These are phyloP conservation scores for Cerceris ruficornis DNA, from an alignment of 2,888 invertebrate species.

Conservation along the genomic window DNA sequence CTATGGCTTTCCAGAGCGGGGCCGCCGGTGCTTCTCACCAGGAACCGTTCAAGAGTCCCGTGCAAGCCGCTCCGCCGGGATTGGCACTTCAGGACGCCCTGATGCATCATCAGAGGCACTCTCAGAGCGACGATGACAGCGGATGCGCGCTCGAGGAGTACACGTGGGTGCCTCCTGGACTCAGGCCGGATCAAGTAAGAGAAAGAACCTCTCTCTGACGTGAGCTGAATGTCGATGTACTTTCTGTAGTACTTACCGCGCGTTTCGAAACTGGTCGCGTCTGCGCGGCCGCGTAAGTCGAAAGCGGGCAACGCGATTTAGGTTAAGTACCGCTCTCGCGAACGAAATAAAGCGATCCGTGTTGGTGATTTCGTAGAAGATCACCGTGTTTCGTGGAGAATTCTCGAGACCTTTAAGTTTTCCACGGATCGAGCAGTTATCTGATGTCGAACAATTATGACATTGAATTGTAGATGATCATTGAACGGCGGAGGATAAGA, in stretches of 20 bases:
- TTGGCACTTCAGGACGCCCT: conserved; percentile 76
- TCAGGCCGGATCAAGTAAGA: conserved; percentile 96
- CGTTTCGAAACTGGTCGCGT: conserved; percentile 10
- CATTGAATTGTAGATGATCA: too few relatives aligned
- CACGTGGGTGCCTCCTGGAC: conserved; percentile 98
- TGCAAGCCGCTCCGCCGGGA: conserved; percentile 74
- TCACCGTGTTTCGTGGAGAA: too few relatives aligned
- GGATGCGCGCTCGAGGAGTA: conserved; percentile 99
- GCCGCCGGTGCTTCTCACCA: conserved; percentile 81
- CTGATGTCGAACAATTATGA: too few relatives aligned
- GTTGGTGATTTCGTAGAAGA: conserved; percentile 11
- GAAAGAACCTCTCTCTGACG: background rate
- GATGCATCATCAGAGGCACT: conserved; percentile 89
- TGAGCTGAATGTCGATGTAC: conserved; percentile 14
- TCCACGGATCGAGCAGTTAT: too few relatives aligned
- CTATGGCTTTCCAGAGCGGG: conserved; percentile 78
- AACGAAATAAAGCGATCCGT: conserved; percentile 25
- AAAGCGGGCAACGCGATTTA: conserved; percentile 30
- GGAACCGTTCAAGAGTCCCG: conserved; percentile 78
- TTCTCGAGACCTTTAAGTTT: too few relatives aligned
- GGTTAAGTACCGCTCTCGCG: conserved; percentile 31
- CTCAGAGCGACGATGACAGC: conserved; percentile 98
- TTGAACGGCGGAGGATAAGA: too few relatives aligned
- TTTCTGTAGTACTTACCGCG: background rate
- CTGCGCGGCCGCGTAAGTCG: background rate